Conservation (phyloP, 2,113 vertebrate genomes). For the Charina bottae region DNA sequence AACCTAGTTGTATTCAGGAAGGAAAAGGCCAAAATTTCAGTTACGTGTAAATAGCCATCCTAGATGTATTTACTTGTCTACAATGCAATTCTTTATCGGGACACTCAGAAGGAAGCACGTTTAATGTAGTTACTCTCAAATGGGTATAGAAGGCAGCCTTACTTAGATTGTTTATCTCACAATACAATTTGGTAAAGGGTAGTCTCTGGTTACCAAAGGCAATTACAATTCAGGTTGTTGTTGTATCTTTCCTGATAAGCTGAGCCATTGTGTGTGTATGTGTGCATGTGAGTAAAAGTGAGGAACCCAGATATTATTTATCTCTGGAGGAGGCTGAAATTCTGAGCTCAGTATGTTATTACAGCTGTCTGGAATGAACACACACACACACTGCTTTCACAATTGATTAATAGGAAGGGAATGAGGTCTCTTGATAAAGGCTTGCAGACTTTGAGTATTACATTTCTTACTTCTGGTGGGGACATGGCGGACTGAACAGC, state of each 20-base stretch:
- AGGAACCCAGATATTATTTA: neutral
- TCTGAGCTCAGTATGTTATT: neutral
- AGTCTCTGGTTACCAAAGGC: neutral
- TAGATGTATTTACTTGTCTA: neutral
- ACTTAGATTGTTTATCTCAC: neutral
- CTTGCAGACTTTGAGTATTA: neutral
- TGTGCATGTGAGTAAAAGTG: neutral
- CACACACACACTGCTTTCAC: neutral
- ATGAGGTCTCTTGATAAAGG: neutral
- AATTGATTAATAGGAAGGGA: neutral
- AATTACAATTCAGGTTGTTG: neutral
- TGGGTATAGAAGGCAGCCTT: neutral
- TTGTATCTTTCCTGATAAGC: neutral
- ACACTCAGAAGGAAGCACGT: too few relatives aligned
- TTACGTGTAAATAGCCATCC: too few relatives aligned
- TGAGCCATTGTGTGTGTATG: neutral
- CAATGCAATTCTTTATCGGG: neutral
- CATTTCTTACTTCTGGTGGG: neutral
- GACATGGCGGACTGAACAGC: too few relatives aligned
- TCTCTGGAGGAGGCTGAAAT: neutral
- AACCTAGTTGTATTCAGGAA: too few relatives aligned
- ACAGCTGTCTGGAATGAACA: neutral
- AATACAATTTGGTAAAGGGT: neutral
- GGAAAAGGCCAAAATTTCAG: too few relatives aligned
- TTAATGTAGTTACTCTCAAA: neutral